phyloP scores from a whole-genome alignment of 2,888 invertebrate genomes.

The Petrolisthes cinctipes region DNA sequence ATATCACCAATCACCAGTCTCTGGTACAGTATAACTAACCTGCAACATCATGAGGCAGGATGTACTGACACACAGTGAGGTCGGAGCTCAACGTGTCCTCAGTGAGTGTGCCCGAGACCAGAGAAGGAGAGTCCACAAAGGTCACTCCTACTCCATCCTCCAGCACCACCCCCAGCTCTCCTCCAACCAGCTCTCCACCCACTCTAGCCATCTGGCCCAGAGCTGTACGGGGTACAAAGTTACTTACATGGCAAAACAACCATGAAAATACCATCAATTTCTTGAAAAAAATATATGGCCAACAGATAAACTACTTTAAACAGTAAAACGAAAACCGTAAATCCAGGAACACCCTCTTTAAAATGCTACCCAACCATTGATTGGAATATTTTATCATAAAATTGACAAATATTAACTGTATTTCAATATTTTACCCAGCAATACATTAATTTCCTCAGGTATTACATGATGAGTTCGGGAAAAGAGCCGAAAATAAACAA shows the following conservation, averaged over 20 bases:
- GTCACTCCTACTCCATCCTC: slow-evolving; percentile 54
- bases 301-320: not conserved
- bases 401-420: too few relatives aligned
- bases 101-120: slow-evolving; percentile 37
- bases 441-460: too few relatives aligned
- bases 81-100: slow-evolving; percentile 53
- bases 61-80: slow-evolving; percentile 63
- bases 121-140: slow-evolving; percentile 47
- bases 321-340: too few relatives aligned
- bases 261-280: not conserved
- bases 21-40: slow-evolving; percentile 35
- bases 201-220: slow-evolving; percentile 50
- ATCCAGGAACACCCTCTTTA: too few relatives aligned
- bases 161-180: slow-evolving; percentile 50
- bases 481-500: too few relatives aligned
- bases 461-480: too few relatives aligned
- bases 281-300: not conserved
- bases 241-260: too few relatives aligned
- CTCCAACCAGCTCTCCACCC: slow-evolving; percentile 56
- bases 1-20: too few relatives aligned
- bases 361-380: too few relatives aligned
- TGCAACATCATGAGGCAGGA: slow-evolving; percentile 60
- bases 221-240: slow-evolving; percentile 24
- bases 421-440: too few relatives aligned
- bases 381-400: too few relatives aligned